These are phyloP conservation scores for Montipora sp. DNA, from an alignment of 64 coral and sea anemone genomes.

Conservation along the genomic window DNA sequence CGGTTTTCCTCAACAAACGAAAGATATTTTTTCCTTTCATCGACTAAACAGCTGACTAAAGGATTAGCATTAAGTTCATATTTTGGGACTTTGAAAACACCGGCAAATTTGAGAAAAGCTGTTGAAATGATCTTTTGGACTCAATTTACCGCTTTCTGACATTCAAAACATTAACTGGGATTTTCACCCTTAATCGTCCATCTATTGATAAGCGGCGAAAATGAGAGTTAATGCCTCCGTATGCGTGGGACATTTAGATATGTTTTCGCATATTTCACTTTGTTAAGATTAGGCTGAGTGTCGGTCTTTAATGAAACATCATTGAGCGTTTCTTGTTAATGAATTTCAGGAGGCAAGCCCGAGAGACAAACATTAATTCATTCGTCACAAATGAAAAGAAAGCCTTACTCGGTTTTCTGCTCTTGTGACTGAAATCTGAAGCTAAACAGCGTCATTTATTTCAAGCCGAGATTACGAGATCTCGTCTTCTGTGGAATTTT, in stretches of 20 bases:
- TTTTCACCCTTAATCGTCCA: slow-evolving; percentile 44
- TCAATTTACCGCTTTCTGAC: slow-evolving; percentile 19
- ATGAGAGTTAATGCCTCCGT: slow-evolving; percentile 1
- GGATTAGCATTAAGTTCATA: background rate
- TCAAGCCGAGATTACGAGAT: too few relatives aligned
- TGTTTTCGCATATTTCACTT: slow-evolving; percentile 43
- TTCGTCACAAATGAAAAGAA: background rate
- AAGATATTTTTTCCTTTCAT: slow-evolving; percentile 31
- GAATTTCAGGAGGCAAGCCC: background rate
- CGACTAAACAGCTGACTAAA: background rate
- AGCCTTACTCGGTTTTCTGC: background rate
- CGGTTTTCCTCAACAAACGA: slow-evolving; percentile 64
- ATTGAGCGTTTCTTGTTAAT: background rate
- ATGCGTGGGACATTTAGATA: background rate
- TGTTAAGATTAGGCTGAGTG: slow-evolving; percentile 12
- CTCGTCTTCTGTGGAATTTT: too few relatives aligned
- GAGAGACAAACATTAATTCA: background rate
- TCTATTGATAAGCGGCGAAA: slow-evolving; percentile 69
- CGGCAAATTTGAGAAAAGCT: background rate
- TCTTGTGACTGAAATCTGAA: background rate
- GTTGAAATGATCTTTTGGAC: background rate
- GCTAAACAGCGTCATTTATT: too few relatives aligned
- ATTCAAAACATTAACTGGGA: background rate
- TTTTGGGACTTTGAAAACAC: background rate
- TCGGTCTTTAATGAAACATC: slow-evolving; percentile 7